A percentile compares a stretch with the other conserved stretches of the same genome.
Evolutionary conservation across 92 coral and sea anemone species (phyloP).

Genomic region (Parazoanthus swiftii): DNA sequence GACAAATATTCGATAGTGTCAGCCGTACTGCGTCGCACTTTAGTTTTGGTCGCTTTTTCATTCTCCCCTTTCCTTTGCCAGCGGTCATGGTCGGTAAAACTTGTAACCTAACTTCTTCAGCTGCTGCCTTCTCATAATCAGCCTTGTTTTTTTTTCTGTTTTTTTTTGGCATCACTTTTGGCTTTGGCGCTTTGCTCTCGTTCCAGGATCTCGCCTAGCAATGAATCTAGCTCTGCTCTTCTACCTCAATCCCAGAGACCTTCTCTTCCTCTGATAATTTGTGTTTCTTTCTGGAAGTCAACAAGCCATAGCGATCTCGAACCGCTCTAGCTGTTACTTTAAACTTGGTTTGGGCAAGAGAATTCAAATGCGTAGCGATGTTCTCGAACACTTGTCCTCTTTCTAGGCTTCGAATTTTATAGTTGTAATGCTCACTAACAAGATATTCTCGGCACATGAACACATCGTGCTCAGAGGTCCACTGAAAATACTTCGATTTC

Average conservation of each 20-base stretch:
- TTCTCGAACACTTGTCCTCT: conserved; percentile 8
- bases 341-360: conserved; percentile 33
- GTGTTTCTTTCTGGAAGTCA: neutral
- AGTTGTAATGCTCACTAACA: conserved; percentile 3
- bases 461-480: neutral
- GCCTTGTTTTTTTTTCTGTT: conserved; percentile 5
- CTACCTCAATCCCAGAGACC: conserved; percentile 28
- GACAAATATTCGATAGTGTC: neutral
- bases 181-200: neutral
- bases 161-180: neutral
- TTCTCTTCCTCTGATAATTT: neutral
- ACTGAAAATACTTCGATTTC: no score
- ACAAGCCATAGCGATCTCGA: conserved; percentile 42
- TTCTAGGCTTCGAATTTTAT: conserved; percentile 8
- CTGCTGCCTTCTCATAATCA: conserved; percentile 5
- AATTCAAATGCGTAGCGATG: neutral
- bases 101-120: neutral
- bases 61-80: no score
- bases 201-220: no score
- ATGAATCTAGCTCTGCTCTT: conserved; percentile 6
- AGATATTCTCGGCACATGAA: neutral
- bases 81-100: no score
- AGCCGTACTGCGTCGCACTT: no score
- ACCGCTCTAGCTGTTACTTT: conserved; percentile 43
- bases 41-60: no score